These are phyloP conservation scores for Drosophila subobscura DNA, from an alignment of 1,140 invertebrate genomes.

Conservation along the genomic window DNA sequence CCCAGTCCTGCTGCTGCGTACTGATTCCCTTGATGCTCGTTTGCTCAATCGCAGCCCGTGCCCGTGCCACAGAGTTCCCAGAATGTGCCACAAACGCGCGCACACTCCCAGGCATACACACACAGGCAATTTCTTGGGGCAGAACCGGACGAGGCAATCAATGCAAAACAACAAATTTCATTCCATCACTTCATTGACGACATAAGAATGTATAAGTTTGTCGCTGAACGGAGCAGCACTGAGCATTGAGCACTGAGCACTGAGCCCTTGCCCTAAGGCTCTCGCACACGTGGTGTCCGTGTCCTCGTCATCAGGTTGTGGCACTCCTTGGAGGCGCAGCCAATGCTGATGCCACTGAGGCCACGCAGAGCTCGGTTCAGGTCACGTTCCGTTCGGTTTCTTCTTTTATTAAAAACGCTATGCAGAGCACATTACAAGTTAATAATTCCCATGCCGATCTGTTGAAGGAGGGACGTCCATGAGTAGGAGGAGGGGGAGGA, in stretches of 20 bases:
- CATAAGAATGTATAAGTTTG: constrained; percentile 77
- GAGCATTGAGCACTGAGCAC: neutral
- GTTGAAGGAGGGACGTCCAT: constrained; percentile 15
- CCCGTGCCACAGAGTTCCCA: neutral
- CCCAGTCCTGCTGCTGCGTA: constrained; percentile 43
- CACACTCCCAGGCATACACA: neutral
- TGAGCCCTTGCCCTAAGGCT: constrained; percentile 51
- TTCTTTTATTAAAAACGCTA: constrained; percentile 81
- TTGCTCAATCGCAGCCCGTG: constrained; percentile 70
- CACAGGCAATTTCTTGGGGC: too few species aligned
- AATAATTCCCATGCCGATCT: constrained; percentile 76
- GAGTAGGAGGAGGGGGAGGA: neutral
- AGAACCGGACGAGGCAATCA: constrained; percentile 71
- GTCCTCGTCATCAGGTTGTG: constrained; percentile 68
- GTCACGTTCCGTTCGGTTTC: constrained; percentile 71
- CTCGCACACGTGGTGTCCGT: constrained; percentile 63
- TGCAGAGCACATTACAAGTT: constrained; percentile 82
- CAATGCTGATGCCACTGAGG: constrained; percentile 11
- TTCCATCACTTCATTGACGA: constrained; percentile 77
- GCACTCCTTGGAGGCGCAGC: constrained; percentile 16
- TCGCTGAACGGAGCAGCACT: constrained; percentile 1
- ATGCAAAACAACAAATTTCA: constrained; percentile 76
- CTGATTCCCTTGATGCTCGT: constrained; percentile 74
- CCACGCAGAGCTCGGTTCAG: constrained; percentile 27
- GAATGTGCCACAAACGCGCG: too few species aligned